Conservation (phyloP, 2,888 invertebrate species). For the Erebia ligea region DNA sequence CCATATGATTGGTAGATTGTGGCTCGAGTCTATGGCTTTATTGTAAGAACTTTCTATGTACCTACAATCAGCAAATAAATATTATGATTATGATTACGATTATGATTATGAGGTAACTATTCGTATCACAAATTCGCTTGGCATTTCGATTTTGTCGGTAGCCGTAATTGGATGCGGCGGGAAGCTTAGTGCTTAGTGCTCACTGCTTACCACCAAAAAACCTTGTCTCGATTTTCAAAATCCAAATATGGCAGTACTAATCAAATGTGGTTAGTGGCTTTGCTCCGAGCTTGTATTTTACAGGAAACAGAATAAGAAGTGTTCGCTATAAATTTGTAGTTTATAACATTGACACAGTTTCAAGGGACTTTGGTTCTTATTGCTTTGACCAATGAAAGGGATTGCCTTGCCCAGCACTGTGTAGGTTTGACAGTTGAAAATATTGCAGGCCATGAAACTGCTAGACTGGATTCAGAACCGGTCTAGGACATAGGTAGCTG, state of each 20-base stretch:
- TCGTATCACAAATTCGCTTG: background rate
- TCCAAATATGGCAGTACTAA: constrained; percentile 7
- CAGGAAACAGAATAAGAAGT: constrained; percentile 42
- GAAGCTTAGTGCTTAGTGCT: background rate
- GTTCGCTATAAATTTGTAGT: constrained; percentile 39
- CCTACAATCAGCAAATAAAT: too few species aligned
- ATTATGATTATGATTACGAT: too few species aligned
- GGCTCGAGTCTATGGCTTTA: too few species aligned
- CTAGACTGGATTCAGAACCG: constrained; percentile 48
- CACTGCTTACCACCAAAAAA: background rate
- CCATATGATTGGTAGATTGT: too few species aligned
- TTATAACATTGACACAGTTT: constrained; percentile 16
- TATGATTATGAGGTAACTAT: too few species aligned
- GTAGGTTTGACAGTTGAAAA: constrained; percentile 47
- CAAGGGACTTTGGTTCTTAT: constrained; percentile 32
- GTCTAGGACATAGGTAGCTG: constrained; percentile 46
- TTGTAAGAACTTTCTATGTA: too few species aligned
- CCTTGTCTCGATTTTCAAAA: background rate
- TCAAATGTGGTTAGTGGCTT: constrained; percentile 23
- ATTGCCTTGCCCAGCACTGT: constrained; percentile 28
- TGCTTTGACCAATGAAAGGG: constrained; percentile 23
- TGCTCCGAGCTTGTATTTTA: constrained; percentile 38
- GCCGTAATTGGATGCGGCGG: background rate
- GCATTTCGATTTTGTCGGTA: background rate
- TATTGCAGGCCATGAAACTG: constrained; percentile 46